Evolutionary conservation across 92 coral and sea anemone species (phyloP).

Genomic region (Phenganax marumi): DNA sequence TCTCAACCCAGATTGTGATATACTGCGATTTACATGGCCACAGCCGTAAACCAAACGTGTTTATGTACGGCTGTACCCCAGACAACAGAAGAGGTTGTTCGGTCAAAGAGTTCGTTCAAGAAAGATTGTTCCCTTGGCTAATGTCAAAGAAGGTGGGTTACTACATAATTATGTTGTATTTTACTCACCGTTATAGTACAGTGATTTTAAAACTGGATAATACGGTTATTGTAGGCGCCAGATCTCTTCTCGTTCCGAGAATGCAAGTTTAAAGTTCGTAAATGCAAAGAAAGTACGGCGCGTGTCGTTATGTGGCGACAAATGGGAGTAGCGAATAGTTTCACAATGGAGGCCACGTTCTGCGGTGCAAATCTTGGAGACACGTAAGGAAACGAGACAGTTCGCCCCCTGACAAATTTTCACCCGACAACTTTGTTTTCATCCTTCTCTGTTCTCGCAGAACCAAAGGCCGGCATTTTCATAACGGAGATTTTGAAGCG

Average conservation of each 20-base stretch:
- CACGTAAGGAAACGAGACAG: constrained; percentile 61
- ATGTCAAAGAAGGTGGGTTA: constrained; percentile 84
- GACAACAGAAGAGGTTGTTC: constrained; percentile 69
- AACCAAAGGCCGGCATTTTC: constrained; percentile 92
- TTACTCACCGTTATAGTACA: too few relatives aligned
- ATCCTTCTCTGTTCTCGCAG: constrained; percentile 40
- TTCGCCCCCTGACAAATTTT: not conserved
- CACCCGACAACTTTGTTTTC: not conserved
- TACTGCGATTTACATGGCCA: constrained; percentile 98
- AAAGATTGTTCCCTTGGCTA: constrained; percentile 97
- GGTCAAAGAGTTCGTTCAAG: constrained; percentile 76
- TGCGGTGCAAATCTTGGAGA: constrained; percentile 99
- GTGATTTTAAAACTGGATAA: not conserved
- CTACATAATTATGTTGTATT: too few relatives aligned
- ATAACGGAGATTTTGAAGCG: constrained; percentile 89
- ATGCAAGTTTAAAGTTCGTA: constrained; percentile 94
- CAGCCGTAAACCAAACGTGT: constrained; percentile 96
- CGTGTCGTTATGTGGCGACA: constrained; percentile 99
- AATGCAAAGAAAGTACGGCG: constrained; percentile 95
- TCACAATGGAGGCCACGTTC: constrained; percentile 98
- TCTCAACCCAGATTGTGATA: constrained; percentile 69
- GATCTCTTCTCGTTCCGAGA: constrained; percentile 96
- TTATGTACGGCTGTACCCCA: constrained; percentile 98
- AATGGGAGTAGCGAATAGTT: constrained; percentile 88
- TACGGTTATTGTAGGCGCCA: constrained; percentile 68